phyloP scores from a whole-genome alignment of 2,888 invertebrate genomes.

The Pachycephus smyrnensis region DNA sequence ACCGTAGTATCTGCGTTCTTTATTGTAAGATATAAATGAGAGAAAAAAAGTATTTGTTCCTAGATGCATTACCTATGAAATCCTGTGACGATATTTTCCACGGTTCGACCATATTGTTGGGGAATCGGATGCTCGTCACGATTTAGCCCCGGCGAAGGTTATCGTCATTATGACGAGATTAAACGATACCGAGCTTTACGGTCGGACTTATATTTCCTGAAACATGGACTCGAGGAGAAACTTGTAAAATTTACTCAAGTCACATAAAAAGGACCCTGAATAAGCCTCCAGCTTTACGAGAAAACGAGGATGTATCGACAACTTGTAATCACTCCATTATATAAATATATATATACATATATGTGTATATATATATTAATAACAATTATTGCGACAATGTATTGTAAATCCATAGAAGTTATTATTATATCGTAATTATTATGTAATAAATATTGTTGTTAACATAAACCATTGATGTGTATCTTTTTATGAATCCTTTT shows the following conservation, averaged over 20 bases:
- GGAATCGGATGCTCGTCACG: background rate
- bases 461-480: conserved; percentile 52
- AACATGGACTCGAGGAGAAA: background rate
- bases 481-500: background rate
- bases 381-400: conserved; percentile 64
- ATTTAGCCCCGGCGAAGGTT: background rate
- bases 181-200: background rate
- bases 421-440: conserved; percentile 66
- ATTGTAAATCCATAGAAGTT: conserved; percentile 66
- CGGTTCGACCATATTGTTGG: conserved; percentile 3
- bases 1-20: conserved; percentile 5
- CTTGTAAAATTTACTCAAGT: background rate
- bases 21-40: conserved; percentile 5
- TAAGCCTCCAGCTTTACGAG: conserved; percentile 52
- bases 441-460: conserved; percentile 68
- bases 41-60: conserved; percentile 43
- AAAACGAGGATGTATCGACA: conserved; percentile 56
- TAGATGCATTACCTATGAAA: conserved; percentile 41
- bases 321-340: conserved; percentile 46
- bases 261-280: conserved; percentile 31
- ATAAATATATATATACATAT: background rate
- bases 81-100: conserved; percentile 28
- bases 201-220: background rate
- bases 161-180: background rate
- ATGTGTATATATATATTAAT: conserved; percentile 52